Evolutionary conservation across 1,140 invertebrate genomes (phyloP).

Genomic region (Eumaeus atala): DNA sequence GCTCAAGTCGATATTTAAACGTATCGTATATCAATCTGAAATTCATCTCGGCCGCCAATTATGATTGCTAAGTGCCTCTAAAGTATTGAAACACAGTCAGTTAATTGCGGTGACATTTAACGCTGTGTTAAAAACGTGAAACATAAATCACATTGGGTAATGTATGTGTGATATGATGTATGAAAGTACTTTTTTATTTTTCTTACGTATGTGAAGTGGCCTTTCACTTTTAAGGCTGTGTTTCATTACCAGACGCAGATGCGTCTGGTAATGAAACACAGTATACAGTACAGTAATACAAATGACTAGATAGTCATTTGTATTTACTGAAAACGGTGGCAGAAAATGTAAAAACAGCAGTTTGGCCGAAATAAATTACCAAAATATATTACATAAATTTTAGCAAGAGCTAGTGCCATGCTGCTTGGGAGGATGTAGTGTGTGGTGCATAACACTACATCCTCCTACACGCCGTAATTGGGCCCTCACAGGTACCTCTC

Average conservation of each 20-base stretch:
- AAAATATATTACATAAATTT: too few relatives aligned
- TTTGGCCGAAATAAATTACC: too few relatives aligned
- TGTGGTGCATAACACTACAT: too few relatives aligned
- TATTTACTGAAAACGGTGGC: too few relatives aligned
- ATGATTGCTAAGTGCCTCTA: constrained; percentile 19
- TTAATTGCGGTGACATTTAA: constrained; percentile 14
- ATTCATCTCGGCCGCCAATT: constrained; percentile 19
- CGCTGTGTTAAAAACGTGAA: constrained; percentile 10
- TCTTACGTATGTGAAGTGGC: not conserved
- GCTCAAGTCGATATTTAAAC: constrained; percentile 14
- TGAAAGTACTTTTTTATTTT: constrained; percentile 1
- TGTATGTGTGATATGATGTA: not conserved
- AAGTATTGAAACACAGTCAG: constrained; percentile 15
- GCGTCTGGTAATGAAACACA: too few relatives aligned
- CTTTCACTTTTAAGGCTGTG: not conserved
- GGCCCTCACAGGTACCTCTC: too few relatives aligned
- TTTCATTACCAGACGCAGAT: not conserved
- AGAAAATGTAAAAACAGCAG: too few relatives aligned
- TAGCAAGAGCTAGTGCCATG: too few relatives aligned
- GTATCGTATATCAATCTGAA: constrained; percentile 16
- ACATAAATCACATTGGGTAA: not conserved
- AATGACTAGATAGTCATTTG: too few relatives aligned
- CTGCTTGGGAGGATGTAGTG: too few relatives aligned
- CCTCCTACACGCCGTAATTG: too few relatives aligned
- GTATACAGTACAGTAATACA: too few relatives aligned